Conservation (phyloP, 2,797 vertebrate species). For the Phaenicophaeus curvirostris region DNA sequence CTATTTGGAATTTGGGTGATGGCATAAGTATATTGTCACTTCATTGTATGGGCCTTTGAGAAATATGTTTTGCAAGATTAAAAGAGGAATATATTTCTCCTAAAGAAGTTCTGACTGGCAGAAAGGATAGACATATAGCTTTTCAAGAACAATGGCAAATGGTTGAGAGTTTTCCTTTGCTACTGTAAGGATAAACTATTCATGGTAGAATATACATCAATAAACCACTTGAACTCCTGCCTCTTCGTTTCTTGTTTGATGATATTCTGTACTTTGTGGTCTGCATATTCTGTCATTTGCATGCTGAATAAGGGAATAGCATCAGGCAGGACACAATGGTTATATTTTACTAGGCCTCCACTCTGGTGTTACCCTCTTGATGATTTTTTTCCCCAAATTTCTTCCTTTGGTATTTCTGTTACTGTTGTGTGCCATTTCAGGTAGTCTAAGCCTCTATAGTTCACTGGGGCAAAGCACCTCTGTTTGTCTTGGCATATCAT, state of each 20-base stretch:
- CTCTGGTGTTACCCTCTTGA: background rate
- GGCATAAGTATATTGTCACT: background rate
- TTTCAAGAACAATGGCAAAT: background rate
- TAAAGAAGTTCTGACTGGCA: background rate
- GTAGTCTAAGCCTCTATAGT: background rate
- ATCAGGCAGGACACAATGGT: background rate
- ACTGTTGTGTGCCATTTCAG: background rate
- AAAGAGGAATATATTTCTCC: background rate
- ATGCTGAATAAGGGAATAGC: background rate
- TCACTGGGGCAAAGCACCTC: background rate
- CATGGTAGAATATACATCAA: background rate
- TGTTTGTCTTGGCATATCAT: background rate
- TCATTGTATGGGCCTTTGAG: background rate
- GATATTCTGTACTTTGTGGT: background rate
- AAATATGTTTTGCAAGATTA: background rate
- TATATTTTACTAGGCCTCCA: background rate
- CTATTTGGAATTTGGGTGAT: background rate
- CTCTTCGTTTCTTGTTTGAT: background rate
- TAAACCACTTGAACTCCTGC: background rate
- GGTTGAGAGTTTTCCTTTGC: background rate
- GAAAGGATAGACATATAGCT: background rate
- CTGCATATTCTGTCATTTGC: background rate
- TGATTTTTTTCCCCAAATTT: background rate
- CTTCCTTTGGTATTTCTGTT: background rate
- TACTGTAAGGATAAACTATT: background rate